Conservation (phyloP, 1,140 invertebrate genomes). For the Agraylea sexmaculata region DNA sequence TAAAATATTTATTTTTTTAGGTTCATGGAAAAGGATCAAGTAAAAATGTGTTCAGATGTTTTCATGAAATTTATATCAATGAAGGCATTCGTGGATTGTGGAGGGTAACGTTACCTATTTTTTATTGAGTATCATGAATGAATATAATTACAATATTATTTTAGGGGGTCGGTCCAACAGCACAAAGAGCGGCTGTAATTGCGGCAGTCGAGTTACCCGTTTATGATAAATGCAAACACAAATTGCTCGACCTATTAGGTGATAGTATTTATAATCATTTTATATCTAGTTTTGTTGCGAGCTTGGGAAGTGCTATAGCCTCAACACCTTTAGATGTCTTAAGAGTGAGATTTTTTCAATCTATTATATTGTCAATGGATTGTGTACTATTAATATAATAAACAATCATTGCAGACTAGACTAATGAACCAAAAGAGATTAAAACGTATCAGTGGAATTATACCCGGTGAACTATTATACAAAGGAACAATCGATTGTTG, state of each 20-base stretch:
- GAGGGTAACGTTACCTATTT: conserved; percentile 47
- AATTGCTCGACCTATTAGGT: conserved; percentile 57
- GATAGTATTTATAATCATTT: conserved; percentile 81
- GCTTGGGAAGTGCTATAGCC: conserved; percentile 82
- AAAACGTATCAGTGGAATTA: conserved; percentile 36
- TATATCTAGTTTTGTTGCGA: conserved; percentile 82
- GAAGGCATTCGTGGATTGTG: conserved; percentile 77
- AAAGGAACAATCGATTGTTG: conserved; percentile 82
- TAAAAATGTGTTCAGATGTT: conserved; percentile 57
- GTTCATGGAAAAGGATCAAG: conserved; percentile 35
- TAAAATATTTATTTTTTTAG: conserved; percentile 14
- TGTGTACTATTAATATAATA: conserved; percentile 11
- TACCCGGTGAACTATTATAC: conserved; percentile 50
- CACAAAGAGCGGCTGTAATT: conserved; percentile 82
- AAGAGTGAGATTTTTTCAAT: conserved; percentile 54
- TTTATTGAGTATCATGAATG: conserved; percentile 2
- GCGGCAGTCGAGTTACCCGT: conserved; percentile 88
- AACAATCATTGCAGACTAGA: conserved; percentile 67
- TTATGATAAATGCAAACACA: conserved; percentile 83
- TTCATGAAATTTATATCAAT: conserved; percentile 63
- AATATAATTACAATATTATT: conserved; percentile 13
- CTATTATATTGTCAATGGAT: conserved; percentile 5
- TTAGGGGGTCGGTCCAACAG: conserved; percentile 81
- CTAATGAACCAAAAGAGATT: conserved; percentile 80
- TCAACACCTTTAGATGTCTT: conserved; percentile 94